Conservation (phyloP, 2,797 vertebrate genomes). For the Urocyon cinereoargenteus region DNA sequence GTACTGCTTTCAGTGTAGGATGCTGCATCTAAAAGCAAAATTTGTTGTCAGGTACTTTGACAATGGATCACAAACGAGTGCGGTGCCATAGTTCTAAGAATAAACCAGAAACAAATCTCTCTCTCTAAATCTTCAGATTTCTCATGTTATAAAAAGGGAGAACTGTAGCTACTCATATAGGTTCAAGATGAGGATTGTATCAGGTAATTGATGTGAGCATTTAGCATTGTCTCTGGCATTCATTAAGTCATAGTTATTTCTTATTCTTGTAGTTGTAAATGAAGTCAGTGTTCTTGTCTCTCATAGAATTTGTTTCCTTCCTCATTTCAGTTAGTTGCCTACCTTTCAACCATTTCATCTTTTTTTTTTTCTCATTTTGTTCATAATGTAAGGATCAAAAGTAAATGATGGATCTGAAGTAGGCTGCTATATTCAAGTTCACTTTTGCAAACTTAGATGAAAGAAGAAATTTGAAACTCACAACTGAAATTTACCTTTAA, state of each 20-base stretch:
- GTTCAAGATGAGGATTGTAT: background rate
- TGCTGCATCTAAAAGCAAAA: background rate
- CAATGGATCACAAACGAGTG: background rate
- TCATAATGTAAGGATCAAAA: background rate
- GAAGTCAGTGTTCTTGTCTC: background rate
- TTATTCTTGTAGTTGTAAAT: background rate
- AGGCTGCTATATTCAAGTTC: background rate
- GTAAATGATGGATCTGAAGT: background rate
- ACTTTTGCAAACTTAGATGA: conserved; percentile 51
- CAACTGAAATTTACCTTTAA: conserved; percentile 35
- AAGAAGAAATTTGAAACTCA: background rate
- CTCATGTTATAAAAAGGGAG: background rate
- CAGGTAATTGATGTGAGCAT: background rate
- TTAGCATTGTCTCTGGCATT: background rate
- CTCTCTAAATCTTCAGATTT: background rate
- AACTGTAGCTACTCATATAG: background rate
- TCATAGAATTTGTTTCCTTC: background rate
- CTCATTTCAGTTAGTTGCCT: background rate
- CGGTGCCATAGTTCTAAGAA: background rate
- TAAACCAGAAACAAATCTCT: background rate
- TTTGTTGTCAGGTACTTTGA: background rate
- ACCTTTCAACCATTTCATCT: background rate
- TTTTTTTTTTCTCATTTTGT: background rate
- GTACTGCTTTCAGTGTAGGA: background rate
- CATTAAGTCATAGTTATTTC: background rate